phyloP scores from a whole-genome alignment of 2,113 vertebrate genomes.

The Colaptes auratus region DNA sequence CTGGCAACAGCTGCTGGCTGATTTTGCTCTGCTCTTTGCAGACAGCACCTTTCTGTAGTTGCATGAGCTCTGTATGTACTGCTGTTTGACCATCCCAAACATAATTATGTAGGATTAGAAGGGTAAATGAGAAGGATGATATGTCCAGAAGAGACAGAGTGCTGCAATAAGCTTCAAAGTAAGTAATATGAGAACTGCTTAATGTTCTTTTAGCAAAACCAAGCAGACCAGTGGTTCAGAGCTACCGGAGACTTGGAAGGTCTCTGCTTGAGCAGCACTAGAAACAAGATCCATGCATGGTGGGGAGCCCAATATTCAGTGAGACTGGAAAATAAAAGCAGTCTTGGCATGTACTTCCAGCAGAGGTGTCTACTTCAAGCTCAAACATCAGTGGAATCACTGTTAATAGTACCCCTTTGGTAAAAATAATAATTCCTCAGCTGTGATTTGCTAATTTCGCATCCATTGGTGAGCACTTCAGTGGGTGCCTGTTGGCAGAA shows the following conservation, averaged over 20 bases:
- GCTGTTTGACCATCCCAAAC: background rate
- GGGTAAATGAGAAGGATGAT: background rate
- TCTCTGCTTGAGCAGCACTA: background rate
- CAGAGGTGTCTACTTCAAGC: background rate
- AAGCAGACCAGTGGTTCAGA: background rate
- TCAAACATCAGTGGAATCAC: background rate
- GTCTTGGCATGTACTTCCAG: background rate
- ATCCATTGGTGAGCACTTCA: background rate
- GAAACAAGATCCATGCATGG: background rate
- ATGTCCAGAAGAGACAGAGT: background rate
- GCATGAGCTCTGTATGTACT: background rate
- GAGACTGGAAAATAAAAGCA: background rate
- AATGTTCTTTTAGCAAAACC: background rate
- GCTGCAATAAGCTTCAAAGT: background rate
- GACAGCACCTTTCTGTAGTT: background rate
- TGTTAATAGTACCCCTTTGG: background rate
- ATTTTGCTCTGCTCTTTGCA: background rate
- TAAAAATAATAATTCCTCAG: constrained; percentile 3
- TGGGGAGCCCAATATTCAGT: background rate
- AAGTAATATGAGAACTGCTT: background rate
- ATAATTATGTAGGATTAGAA: background rate
- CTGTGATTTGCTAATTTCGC: background rate
- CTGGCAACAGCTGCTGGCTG: background rate
- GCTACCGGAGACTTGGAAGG: background rate
- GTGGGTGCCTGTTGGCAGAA: background rate